Evolutionary conservation across 2,797 vertebrate species (phyloP).

Genomic region (Tinamus major): DNA sequence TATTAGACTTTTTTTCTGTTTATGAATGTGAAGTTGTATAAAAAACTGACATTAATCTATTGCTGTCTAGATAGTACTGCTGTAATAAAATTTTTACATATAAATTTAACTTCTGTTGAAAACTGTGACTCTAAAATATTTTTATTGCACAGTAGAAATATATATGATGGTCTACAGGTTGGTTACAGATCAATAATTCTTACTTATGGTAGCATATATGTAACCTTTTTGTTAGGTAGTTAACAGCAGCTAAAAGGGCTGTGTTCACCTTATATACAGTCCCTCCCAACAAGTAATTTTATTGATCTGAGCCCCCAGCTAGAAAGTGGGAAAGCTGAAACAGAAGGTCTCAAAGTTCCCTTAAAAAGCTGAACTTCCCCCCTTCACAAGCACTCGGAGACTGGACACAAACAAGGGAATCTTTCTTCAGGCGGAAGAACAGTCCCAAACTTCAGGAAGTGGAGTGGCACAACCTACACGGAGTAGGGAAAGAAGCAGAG

Average conservation of each 20-base stretch:
- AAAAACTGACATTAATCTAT: background rate
- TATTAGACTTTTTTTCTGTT: background rate
- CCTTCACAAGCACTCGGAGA: background rate
- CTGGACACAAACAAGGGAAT: background rate
- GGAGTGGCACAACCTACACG: accelerated
- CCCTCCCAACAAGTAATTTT: background rate
- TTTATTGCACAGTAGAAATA: background rate
- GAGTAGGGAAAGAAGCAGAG: background rate
- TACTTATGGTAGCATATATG: background rate
- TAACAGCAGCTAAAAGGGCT: background rate
- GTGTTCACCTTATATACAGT: background rate
- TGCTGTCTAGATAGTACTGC: background rate
- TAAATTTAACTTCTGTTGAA: background rate
- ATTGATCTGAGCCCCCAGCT: background rate
- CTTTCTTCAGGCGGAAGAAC: background rate
- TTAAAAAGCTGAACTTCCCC: background rate
- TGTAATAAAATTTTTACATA: background rate
- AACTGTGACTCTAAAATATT: background rate
- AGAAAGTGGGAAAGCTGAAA: conserved; percentile 6
- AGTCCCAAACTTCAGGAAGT: background rate
- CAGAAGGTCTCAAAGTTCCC: background rate
- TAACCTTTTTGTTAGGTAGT: background rate
- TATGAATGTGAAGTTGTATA: background rate
- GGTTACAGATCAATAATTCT: background rate
- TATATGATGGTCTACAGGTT: background rate